Evolutionary conservation across 2,888 invertebrate species (phyloP).

Genomic region (Conus canariensis): DNA sequence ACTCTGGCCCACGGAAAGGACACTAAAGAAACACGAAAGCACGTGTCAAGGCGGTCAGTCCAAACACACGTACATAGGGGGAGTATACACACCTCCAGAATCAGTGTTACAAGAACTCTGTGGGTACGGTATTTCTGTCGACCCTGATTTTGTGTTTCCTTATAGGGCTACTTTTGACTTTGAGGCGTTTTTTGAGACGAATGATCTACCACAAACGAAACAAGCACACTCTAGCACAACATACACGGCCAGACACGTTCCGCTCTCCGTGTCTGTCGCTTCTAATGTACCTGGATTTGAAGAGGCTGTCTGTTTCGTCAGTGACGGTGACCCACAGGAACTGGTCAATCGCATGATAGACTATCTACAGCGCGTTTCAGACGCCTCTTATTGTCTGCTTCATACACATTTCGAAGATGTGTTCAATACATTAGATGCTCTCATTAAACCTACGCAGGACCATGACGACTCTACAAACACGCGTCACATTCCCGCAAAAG

Average conservation of each 20-base stretch:
- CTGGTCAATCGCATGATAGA: background rate
- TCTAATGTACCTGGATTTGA: background rate
- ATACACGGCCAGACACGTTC: background rate
- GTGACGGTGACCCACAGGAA: background rate
- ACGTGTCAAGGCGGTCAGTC: background rate
- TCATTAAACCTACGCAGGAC: too few species aligned
- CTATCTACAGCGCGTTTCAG: background rate
- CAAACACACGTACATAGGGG: background rate
- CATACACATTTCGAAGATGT: background rate
- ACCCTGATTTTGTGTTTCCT: background rate
- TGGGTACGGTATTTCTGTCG: background rate
- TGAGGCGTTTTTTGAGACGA: background rate
- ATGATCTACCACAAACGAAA: background rate
- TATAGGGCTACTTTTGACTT: background rate
- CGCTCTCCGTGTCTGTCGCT: background rate
- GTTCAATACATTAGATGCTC: background rate
- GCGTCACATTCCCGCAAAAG: background rate
- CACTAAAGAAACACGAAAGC: background rate
- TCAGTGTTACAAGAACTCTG: background rate
- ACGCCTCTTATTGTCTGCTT: background rate
- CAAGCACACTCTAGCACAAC: background rate
- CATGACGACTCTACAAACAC: background rate
- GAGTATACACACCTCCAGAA: background rate
- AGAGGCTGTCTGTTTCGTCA: background rate
- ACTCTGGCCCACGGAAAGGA: background rate